These are phyloP conservation scores for Ectemnius lituratus DNA, from an alignment of 2,888 invertebrate genomes.

Conservation along the genomic window DNA sequence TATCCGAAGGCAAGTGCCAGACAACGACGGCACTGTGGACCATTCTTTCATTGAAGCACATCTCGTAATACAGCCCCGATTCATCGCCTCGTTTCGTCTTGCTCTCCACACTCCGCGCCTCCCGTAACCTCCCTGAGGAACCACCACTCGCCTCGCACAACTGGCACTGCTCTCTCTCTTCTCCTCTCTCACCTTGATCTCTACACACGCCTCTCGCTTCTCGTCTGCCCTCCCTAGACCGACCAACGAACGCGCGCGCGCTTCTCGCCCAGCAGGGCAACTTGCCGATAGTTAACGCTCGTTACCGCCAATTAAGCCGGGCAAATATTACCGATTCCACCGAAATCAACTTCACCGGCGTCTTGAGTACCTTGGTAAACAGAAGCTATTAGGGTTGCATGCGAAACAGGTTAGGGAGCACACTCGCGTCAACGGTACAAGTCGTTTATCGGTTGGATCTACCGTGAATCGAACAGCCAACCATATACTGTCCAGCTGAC, in stretches of 20 bases:
- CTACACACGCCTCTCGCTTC: background rate
- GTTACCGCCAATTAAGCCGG: conserved; percentile 1
- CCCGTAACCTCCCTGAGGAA: too few species aligned
- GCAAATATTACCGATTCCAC: conserved; percentile 4
- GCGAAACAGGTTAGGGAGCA: too few species aligned
- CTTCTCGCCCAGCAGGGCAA: background rate
- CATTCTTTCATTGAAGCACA: conserved; percentile 7
- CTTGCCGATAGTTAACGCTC: conserved; percentile 6
- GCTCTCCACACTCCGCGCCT: background rate
- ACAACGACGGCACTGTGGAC: conserved; percentile 4
- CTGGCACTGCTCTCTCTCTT: too few species aligned
- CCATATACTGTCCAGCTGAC: too few species aligned
- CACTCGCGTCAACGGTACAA: too few species aligned
- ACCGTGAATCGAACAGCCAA: too few species aligned
- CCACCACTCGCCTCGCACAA: too few species aligned
- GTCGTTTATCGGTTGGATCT: too few species aligned
- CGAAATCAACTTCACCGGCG: background rate
- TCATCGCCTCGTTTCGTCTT: conserved; percentile 5
- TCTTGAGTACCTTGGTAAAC: too few species aligned
- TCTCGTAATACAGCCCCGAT: conserved; percentile 9
- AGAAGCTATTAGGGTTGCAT: too few species aligned
- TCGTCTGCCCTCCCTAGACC: too few species aligned
- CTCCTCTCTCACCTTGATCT: conserved; percentile 3
- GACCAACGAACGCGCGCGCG: background rate
- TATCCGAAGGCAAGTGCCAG: conserved; percentile 1